A percentile compares a stretch with the other conserved stretches of the same genome.
phyloP scores from a whole-genome alignment of 2,113 vertebrate genomes.

The Paramisgurnus dabryanus region DNA sequence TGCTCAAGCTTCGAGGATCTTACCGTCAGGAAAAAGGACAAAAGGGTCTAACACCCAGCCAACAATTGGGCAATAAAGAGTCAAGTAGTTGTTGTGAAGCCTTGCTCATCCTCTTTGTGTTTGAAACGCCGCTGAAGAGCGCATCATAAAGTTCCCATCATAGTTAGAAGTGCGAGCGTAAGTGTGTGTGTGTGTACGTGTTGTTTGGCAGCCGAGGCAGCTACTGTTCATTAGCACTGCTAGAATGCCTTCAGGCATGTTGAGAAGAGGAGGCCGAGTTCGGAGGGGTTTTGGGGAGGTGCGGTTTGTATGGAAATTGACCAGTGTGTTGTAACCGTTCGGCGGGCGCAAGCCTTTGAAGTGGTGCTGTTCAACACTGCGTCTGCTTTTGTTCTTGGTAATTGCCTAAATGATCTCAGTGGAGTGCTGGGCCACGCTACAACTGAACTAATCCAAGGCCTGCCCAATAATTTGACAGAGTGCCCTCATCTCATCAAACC shows the following conservation, averaged over 20 bases:
- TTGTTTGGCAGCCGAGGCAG: conserved; percentile 26
- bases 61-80: conserved; percentile 43
- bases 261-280: conserved; percentile 61
- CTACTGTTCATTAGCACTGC: conserved; percentile 78
- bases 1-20: conserved; percentile 25
- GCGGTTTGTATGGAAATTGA: conserved; percentile 81
- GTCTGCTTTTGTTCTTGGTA: conserved; percentile 81
- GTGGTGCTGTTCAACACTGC: conserved; percentile 75
- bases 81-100: conserved; percentile 52
- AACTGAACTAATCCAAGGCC: conserved; percentile 77
- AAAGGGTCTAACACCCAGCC: conserved; percentile 24
- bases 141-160: conserved; percentile 69
- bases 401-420: conserved; percentile 84
- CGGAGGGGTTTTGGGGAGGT: conserved; percentile 47
- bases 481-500: conserved; percentile 60
- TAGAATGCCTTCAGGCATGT: conserved; percentile 74
- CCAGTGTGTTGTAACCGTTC: conserved; percentile 78
- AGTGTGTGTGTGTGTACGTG: conserved; percentile 44
- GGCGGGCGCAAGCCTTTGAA: conserved; percentile 77
- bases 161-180: conserved; percentile 34
- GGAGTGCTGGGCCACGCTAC: conserved; percentile 73
- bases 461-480: conserved; percentile 78
- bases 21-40: conserved; percentile 44
- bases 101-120: conserved; percentile 64
- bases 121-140: conserved; percentile 54